Percentiles rank a stretch among this genome's conserved stretches.
Evolutionary conservation across 1,140 invertebrate species (phyloP).

Genomic region (Apolygus lucorum): DNA sequence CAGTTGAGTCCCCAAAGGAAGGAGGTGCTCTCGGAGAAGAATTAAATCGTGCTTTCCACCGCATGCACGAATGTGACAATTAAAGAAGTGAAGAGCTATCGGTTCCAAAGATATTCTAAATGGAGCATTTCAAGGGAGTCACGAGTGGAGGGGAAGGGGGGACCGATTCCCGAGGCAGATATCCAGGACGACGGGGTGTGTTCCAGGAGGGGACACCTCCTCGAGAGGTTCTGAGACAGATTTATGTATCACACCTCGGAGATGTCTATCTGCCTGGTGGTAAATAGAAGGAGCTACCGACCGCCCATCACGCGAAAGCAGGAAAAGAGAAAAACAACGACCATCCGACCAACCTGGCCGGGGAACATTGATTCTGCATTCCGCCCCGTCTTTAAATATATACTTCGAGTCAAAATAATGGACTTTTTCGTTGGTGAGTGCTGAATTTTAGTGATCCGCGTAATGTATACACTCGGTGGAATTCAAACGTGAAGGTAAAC

Average conservation of each 20-base stretch:
- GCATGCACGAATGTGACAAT: slow-evolving; percentile 15
- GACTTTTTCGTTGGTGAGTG: too few species aligned
- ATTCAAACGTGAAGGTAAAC: too few species aligned
- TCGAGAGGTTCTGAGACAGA: not conserved
- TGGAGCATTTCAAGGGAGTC: slow-evolving; percentile 19
- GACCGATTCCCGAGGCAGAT: too few species aligned
- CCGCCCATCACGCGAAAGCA: not conserved
- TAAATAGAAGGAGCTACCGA: slow-evolving; percentile 13
- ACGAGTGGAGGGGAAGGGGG: not conserved
- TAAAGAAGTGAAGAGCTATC: slow-evolving; percentile 2
- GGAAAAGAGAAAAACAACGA: not conserved
- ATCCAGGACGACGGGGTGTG: too few species aligned
- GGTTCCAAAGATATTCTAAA: slow-evolving; percentile 16
- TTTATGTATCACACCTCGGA: slow-evolving; percentile 19
- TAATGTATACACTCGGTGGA: too few species aligned
- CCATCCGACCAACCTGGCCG: not conserved
- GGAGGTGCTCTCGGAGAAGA: too few species aligned
- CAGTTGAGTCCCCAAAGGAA: too few species aligned
- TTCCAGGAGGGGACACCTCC: not conserved
- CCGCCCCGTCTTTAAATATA: not conserved
- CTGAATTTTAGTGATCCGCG: too few species aligned
- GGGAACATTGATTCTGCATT: not conserved
- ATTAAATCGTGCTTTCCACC: not conserved
- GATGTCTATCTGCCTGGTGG: slow-evolving; percentile 8
- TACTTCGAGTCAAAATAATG: not conserved